Evolutionary conservation across 2,888 invertebrate genomes (phyloP).

Genomic region (Scaptomyza flava): DNA sequence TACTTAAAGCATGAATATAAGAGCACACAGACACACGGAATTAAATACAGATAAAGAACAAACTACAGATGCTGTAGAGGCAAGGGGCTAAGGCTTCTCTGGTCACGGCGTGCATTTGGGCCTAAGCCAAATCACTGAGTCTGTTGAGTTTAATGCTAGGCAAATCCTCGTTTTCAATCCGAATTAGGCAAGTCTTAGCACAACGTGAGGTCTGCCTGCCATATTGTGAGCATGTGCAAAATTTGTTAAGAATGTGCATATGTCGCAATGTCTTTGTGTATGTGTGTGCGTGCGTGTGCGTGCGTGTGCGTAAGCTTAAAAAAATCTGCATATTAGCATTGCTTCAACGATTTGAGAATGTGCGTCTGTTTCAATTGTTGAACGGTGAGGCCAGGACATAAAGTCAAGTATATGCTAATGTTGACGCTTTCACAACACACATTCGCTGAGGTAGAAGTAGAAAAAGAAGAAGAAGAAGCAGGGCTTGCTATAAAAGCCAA

Average conservation of each 20-base stretch:
- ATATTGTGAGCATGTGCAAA: slow-evolving; percentile 21
- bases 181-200: slow-evolving; percentile 45
- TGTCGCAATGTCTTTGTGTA: slow-evolving; percentile 8
- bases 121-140: slow-evolving; percentile 19
- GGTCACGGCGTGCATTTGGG: slow-evolving; percentile 4
- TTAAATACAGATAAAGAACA: slow-evolving; percentile 5
- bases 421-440: slow-evolving; percentile 4
- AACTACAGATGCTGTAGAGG: neutral
- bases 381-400: slow-evolving; percentile 5
- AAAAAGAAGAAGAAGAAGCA: slow-evolving; percentile 1
- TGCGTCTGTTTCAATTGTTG: slow-evolving; percentile 17
- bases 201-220: slow-evolving; percentile 19
- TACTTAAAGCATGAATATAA: too few relatives aligned
- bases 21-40: too few relatives aligned
- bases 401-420: slow-evolving; percentile 16
- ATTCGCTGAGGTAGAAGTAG: slow-evolving; percentile 12
- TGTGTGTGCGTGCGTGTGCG: slow-evolving; percentile 9
- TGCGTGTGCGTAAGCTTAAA: slow-evolving; percentile 11
- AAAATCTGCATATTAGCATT: slow-evolving; percentile 20
- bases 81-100: neutral
- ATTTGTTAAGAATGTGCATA: slow-evolving; percentile 34
- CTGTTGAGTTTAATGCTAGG: slow-evolving; percentile 24
- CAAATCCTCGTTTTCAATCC: slow-evolving; percentile 56
- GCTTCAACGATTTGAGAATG: slow-evolving; percentile 7
- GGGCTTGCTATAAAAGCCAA: neutral